phyloP scores from a whole-genome alignment of 2,113 vertebrate genomes.

The Clarias macrocephalus region DNA sequence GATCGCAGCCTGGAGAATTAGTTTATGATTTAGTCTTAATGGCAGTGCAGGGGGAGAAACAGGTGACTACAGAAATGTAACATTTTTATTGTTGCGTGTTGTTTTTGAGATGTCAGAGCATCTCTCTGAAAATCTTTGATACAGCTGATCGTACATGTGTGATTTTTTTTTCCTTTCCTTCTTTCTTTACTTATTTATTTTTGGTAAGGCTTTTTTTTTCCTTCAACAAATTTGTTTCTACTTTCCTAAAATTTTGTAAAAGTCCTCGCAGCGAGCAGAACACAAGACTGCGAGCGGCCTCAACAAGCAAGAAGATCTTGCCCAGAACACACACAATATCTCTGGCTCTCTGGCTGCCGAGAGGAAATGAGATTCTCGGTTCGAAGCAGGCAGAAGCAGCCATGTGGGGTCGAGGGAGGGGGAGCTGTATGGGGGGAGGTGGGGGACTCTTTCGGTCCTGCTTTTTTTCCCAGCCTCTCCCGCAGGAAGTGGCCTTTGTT shows the following conservation, averaged over 20 bases:
- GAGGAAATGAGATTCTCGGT: slow-evolving; percentile 42
- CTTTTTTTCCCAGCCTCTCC: slow-evolving; percentile 51
- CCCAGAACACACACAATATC: slow-evolving; percentile 23
- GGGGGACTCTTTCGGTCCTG: slow-evolving; percentile 32
- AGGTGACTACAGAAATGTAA: neutral
- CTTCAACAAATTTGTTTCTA: neutral
- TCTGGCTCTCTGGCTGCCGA: slow-evolving; percentile 12
- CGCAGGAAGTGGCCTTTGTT: slow-evolving; percentile 61
- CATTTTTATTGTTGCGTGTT: neutral
- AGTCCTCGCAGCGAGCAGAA: neutral
- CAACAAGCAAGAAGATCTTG: slow-evolving; percentile 5
- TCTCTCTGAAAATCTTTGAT: neutral
- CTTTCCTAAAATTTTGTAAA: slow-evolving; percentile 2
- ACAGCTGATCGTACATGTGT: neutral
- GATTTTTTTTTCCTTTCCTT: neutral
- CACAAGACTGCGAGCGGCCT: neutral
- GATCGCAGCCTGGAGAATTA: neutral
- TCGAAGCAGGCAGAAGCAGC: slow-evolving; percentile 18
- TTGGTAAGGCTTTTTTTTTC: too few species aligned
- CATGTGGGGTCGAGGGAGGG: slow-evolving; percentile 16
- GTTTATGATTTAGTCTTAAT: neutral
- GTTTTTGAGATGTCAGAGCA: neutral
- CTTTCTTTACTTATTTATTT: neutral
- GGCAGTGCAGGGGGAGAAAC: neutral
- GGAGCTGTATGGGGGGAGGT: neutral